Evolutionary conservation across 2,888 invertebrate species (phyloP).

Genomic region (Sphecodes monilicornis): DNA sequence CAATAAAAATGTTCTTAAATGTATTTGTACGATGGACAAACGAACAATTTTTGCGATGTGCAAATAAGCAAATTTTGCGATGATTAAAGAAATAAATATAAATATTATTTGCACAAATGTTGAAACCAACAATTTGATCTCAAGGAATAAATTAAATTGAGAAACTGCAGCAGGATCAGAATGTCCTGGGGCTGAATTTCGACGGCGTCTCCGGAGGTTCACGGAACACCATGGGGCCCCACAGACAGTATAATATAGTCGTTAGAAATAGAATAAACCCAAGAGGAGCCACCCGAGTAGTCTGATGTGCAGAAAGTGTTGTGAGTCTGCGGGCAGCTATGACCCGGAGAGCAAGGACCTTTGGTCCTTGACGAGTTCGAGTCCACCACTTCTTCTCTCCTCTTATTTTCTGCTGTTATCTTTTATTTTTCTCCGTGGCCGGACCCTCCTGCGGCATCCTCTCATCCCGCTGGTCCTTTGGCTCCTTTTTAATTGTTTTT

Average conservation of each 20-base stretch:
- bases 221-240: background rate
- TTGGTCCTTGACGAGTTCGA: conserved; percentile 81
- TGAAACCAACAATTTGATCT: background rate
- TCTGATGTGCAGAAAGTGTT: conserved; percentile 71
- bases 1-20: too few relatives aligned
- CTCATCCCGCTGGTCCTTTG: conserved; percentile 69
- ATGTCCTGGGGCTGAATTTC: background rate
- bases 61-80: too few relatives aligned
- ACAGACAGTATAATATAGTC: background rate
- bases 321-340: conserved; percentile 76
- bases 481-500: conserved; percentile 78
- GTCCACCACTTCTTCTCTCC: conserved; percentile 67
- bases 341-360: conserved; percentile 83
- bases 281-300: conserved; percentile 63
- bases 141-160: background rate
- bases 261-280: conserved; percentile 61
- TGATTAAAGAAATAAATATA: too few relatives aligned
- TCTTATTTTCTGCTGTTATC: conserved; percentile 64
- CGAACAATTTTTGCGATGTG: too few relatives aligned
- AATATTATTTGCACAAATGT: too few relatives aligned
- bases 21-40: too few relatives aligned
- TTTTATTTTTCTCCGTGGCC: conserved; percentile 64
- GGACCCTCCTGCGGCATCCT: conserved; percentile 61
- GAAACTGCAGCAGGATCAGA: background rate
- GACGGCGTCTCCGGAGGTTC: background rate